Evolutionary conservation across 1,140 invertebrate genomes (phyloP), one percentile per base, ranked within the genome.

Genomic region (Drosophila jambulina): DNA sequence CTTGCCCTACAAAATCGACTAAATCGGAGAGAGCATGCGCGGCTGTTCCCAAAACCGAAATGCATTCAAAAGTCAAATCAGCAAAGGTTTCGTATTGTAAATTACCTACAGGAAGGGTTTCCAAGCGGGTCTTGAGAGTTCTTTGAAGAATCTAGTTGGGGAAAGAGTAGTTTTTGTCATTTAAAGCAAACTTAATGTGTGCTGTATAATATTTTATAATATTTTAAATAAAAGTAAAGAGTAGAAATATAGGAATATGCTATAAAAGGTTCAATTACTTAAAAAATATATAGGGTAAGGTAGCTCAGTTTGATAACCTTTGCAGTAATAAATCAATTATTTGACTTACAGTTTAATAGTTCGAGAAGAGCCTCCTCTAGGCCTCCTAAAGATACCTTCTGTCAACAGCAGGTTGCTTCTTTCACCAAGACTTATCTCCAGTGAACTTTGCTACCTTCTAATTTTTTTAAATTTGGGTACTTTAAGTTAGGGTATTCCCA

Each of bases 1-100:
- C 54, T 57, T 76, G 74, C 71, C 74, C 74, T 67, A 75, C 62
- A 68, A 70, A 70, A 54, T 76, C 34, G n/a, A 23, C 15, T 3
- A 42, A 53, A 56, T 48, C 27, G 53, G 43, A 42, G 46, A 63
- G 46, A 56, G 51, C 43, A 56, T 64, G 58, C 46, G 45, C 43
- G 34, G 21, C 60, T 43, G 51, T 62, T 17, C 67, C 53, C 53
- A 29, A 72, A 72, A 68, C 69, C 53, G 27, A 60, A 72, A 59
- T 59, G 53, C 49, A 71, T 59, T 32, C 1, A 13, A 29, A 65
- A 59, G 29, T 45, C 9, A 36, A 71, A 49, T 58, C n/a, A 32
- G 51, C 34, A 23, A 40, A 71, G 68, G 65, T 70, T 56, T 56
- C 12, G 12, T 42, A 36, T 45, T 29, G 38, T 46, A 48, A 57